These are phyloP conservation scores for Leptinotarsa defecta DNA, from an alignment of 1,140 invertebrate species.

Conservation along the genomic window DNA sequence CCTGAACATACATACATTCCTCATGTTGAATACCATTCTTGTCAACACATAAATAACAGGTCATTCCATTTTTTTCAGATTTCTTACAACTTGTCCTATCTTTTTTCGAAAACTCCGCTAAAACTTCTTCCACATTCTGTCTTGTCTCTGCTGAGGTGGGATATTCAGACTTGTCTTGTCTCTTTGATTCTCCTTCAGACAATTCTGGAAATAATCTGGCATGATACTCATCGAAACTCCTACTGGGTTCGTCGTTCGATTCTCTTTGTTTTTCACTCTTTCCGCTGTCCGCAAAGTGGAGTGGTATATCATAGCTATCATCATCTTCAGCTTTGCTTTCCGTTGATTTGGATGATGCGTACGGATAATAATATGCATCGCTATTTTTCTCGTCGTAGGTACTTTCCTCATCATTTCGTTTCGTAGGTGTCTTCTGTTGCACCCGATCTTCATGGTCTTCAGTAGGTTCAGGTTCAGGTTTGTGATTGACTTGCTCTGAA, in stretches of 20 bases:
- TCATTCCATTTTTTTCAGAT: slow-evolving; percentile 71
- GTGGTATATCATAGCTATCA: slow-evolving; percentile 34
- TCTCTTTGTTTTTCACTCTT: slow-evolving; percentile 22
- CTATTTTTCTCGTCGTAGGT: background rate
- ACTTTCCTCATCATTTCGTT: slow-evolving; percentile 18
- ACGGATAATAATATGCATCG: background rate
- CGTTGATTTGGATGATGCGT: slow-evolving; percentile 16
- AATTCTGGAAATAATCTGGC: slow-evolving; percentile 56
- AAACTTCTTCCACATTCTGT: slow-evolving; percentile 70
- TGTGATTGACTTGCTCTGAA: slow-evolving; percentile 25
- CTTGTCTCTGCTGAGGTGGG: slow-evolving; percentile 60
- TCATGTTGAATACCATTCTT: slow-evolving; percentile 70
- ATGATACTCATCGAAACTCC: slow-evolving; percentile 55
- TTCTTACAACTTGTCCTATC: slow-evolving; percentile 73
- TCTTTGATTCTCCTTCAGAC: slow-evolving; percentile 44
- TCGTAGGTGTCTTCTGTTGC: slow-evolving; percentile 20
- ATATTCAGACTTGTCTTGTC: slow-evolving; percentile 54
- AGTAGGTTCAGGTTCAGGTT: slow-evolving; percentile 21
- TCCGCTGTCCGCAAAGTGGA: slow-evolving; percentile 34
- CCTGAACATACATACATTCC: slow-evolving; percentile 75
- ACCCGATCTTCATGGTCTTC: slow-evolving; percentile 19
- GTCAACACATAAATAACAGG: slow-evolving; percentile 72
- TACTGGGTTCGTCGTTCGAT: slow-evolving; percentile 30
- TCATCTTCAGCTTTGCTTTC: slow-evolving; percentile 35
- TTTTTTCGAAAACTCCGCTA: slow-evolving; percentile 70